A percentile compares a stretch with the other conserved stretches of the same genome.
Conservation (phyloP, 1,140 invertebrate species). For the Lepidurus couesii region DNA sequence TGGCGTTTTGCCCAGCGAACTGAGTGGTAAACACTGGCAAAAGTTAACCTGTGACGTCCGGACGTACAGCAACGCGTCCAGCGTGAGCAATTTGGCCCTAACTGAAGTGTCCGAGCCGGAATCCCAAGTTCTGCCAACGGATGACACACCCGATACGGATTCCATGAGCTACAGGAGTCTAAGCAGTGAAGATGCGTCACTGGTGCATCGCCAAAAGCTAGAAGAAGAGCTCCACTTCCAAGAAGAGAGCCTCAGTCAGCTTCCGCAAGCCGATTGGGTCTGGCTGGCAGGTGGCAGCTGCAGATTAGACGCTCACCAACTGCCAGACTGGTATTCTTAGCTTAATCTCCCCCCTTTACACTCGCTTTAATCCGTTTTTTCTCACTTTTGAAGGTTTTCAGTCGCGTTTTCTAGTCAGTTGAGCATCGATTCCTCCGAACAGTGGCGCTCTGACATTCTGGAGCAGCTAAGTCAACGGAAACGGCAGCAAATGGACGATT, state of each 20-base stretch:
- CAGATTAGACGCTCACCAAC: constrained; percentile 57
- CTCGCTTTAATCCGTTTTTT: too few relatives aligned
- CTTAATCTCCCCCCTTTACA: background rate
- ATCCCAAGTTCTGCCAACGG: background rate
- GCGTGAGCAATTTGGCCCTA: background rate
- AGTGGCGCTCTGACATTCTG: constrained; percentile 68
- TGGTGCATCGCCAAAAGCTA: constrained; percentile 38
- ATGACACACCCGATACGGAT: background rate
- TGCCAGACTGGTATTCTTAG: constrained; percentile 65
- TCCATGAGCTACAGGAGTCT: constrained; percentile 22
- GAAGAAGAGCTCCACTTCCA: constrained; percentile 18
- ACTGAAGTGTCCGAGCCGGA: background rate
- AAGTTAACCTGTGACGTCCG: constrained; percentile 63
- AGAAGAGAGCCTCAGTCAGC: background rate
- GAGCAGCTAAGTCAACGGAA: constrained; percentile 58
- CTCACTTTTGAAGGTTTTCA: constrained; percentile 26
- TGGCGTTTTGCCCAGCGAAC: constrained; percentile 66
- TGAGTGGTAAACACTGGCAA: constrained; percentile 79
- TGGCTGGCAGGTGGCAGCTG: constrained; percentile 74
- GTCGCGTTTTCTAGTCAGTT: constrained; percentile 26
- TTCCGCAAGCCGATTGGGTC: constrained; percentile 52
- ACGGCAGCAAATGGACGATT: constrained; percentile 48
- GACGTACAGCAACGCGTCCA: constrained; percentile 60
- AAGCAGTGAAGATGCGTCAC: constrained; percentile 34
- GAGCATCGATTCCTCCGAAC: constrained; percentile 47